Evolutionary conservation across 2,797 vertebrate species (phyloP).

Genomic region (Rhyacichthys aspro): DNA sequence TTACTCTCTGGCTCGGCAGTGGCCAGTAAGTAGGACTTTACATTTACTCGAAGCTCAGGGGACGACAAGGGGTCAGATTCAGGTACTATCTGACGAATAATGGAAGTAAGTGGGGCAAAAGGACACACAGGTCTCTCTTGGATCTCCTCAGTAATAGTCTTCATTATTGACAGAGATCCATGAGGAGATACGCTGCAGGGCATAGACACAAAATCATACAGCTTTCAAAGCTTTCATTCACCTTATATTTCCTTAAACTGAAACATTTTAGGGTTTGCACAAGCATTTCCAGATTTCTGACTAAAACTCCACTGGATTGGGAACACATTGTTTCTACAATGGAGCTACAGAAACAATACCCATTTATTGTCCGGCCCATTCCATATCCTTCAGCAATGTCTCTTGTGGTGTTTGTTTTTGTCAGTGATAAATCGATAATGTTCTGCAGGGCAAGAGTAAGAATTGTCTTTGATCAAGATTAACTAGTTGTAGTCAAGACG

Average conservation of each 20-base stretch:
- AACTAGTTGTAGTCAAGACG: too few species aligned
- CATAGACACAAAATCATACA: neutral
- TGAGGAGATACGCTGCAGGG: neutral
- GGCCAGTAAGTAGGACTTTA: conserved; percentile 17
- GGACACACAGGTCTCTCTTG: neutral
- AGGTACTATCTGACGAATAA: neutral
- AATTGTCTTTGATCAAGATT: too few species aligned
- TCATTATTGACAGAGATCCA: neutral
- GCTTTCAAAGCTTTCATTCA: neutral
- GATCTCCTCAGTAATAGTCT: neutral
- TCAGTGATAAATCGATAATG: too few species aligned
- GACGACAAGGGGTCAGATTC: conserved; percentile 9
- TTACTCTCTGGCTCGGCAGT: conserved; percentile 38
- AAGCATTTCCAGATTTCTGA: neutral
- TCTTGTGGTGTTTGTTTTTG: too few species aligned
- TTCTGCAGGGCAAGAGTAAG: too few species aligned
- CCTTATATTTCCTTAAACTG: neutral
- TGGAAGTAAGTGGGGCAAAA: neutral
- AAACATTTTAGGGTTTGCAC: neutral
- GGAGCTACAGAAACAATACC: neutral
- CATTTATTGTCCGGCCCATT: neutral
- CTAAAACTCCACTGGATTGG: neutral
- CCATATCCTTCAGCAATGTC: too few species aligned
- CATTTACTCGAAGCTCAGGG: conserved; percentile 14
- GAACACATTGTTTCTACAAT: neutral